Conservation (phyloP, 2,113 vertebrate species). For the mouse (Mus musculus) region DNA sequence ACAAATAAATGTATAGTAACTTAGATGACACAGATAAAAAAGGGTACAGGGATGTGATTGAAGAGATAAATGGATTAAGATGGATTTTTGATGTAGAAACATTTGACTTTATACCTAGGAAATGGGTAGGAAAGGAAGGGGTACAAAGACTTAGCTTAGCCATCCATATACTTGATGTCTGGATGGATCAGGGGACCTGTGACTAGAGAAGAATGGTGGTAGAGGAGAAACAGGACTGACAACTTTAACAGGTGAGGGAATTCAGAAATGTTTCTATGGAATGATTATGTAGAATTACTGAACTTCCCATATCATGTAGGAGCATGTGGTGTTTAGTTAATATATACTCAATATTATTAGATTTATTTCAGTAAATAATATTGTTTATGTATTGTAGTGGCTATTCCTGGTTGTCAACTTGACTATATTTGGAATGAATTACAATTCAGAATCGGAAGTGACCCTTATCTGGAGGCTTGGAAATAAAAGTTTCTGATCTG, state of each 20-base stretch:
- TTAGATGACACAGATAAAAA: background rate
- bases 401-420: too few species aligned
- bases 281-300: background rate
- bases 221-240: background rate
- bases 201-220: background rate
- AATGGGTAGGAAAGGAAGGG: background rate
- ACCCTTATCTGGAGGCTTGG: too few species aligned
- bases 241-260: background rate
- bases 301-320: background rate
- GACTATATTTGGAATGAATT: too few species aligned
- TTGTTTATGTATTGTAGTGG: background rate
- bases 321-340: background rate
- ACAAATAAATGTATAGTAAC: background rate
- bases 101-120: background rate
- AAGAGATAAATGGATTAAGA: background rate
- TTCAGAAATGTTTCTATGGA: background rate
- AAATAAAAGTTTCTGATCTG: too few species aligned
- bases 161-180: background rate
- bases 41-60: background rate
- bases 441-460: too few species aligned
- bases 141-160: background rate
- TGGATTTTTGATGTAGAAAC: background rate
- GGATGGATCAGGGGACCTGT: background rate
- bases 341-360: background rate
- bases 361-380: background rate